phyloP scores from a whole-genome alignment of 2,113 vertebrate genomes.

The Montifringilla adamsi region DNA sequence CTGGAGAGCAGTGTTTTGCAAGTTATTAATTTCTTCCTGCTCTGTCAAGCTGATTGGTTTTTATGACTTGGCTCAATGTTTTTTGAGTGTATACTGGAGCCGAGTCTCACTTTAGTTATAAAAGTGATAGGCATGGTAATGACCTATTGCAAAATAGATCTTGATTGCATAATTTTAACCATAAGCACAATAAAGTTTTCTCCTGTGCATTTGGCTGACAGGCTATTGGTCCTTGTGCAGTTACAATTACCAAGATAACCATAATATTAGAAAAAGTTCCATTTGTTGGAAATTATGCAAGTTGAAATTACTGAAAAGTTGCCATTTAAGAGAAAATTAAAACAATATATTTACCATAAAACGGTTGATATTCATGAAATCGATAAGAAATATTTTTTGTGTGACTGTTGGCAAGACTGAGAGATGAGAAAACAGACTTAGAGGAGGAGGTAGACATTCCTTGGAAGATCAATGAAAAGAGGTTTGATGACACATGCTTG shows the following conservation, averaged over 20 bases:
- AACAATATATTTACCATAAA: neutral
- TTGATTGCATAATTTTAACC: neutral
- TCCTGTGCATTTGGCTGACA: neutral
- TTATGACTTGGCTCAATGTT: neutral
- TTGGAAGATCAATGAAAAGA: constrained; percentile 29
- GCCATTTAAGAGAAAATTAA: neutral
- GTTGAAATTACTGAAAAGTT: neutral
- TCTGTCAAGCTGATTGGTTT: neutral
- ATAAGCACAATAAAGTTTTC: neutral
- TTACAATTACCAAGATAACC: neutral
- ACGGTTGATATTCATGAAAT: neutral
- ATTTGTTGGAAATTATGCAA: neutral
- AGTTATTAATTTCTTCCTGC: neutral
- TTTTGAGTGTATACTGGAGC: fast-evolving
- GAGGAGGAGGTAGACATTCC: constrained; percentile 47
- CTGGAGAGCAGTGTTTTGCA: neutral
- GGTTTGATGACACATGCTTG: constrained; percentile 5
- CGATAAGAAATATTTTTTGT: neutral
- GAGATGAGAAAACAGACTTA: constrained; percentile 42
- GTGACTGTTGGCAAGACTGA: neutral
- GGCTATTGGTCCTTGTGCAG: neutral
- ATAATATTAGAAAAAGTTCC: neutral
- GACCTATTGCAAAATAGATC: neutral
- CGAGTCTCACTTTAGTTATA: neutral
- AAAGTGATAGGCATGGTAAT: neutral